Evolutionary conservation across 2,113 vertebrate species (phyloP), one percentile per base, ranked within the genome.

Genomic region (Podarcis muralis): DNA sequence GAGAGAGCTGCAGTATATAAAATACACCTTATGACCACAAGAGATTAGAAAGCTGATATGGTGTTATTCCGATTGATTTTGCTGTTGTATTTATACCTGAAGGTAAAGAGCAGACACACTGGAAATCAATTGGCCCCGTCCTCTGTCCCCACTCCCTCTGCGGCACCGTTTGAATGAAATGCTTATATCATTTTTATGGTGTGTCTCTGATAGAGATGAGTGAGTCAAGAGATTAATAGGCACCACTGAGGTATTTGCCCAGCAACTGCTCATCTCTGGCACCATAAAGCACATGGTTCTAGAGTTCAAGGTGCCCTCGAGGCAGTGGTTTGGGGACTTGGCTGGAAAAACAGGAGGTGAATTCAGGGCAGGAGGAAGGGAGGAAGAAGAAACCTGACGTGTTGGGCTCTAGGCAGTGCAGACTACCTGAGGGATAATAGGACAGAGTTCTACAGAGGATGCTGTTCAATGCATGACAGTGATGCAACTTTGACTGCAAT

Each of bases 1-100:
- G 59, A 5, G 16, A 93, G 76, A 1, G 0, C 86, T 22, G 30
- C 92, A 90, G 95, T 93, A 81, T 94, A 93, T 93, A 93, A 93
- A 96, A 93, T 0, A 1, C 48, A 27, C 85, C 89, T 40, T 27
- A 20, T 0, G 3, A 96, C 92, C 92, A 93, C 94, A 93, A 89
- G 95, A 93, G 95, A 96, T 95, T 94, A 92, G 94, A 94, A 93
- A 91, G 91, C 94, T 90, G 96, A 94, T 95, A 90, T 68, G 59
- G 87, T 96, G 95, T 95, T 96, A 93, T 95, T 97, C 92, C 79
- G 53, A 97, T 97, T 95, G 97, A 97, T 97, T 96, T 92, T 95
- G 89, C 91, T 95, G 92, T 96, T 96, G 94, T 95, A 91, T 96
- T 97, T 96, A 93, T 95, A 95, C 94, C 94, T 94, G 91, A 91